Evolutionary conservation across 1,140 invertebrate species (phyloP).

Genomic region (Drosophila rufa): DNA sequence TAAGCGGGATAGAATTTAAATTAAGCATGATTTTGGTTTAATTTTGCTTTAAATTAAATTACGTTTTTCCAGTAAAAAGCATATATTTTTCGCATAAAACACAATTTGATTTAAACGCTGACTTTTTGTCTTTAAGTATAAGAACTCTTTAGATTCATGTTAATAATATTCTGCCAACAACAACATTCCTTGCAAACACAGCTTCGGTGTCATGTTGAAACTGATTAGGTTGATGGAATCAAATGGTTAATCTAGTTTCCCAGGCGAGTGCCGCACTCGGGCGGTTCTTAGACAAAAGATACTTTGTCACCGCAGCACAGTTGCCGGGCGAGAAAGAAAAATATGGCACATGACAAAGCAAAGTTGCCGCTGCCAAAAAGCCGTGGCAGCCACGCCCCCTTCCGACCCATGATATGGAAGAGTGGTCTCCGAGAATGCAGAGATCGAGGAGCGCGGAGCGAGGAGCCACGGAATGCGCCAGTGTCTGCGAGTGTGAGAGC

Average conservation of each 20-base stretch:
- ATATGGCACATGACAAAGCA: constrained; percentile 78
- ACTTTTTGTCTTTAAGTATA: no score
- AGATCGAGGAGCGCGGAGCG: constrained; percentile 29
- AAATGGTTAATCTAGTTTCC: constrained; percentile 9
- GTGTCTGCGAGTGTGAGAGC: constrained; percentile 49
- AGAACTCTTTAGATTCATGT: background rate
- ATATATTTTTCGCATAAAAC: background rate
- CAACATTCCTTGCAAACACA: no score
- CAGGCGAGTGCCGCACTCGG: constrained; percentile 25
- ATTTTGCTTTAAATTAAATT: background rate
- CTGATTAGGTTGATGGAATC: constrained; percentile 2
- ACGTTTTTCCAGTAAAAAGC: background rate
- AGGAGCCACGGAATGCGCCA: constrained; percentile 37
- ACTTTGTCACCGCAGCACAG: constrained; percentile 48
- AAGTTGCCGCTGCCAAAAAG: constrained; percentile 73
- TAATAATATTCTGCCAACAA: no score
- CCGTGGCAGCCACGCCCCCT: constrained; percentile 47
- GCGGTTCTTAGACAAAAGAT: constrained; percentile 63
- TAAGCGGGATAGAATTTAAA: no score
- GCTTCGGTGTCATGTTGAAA: background rate
- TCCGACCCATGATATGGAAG: constrained; percentile 49
- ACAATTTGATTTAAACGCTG: background rate
- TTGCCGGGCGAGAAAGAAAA: constrained; percentile 58
- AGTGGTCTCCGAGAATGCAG: constrained; percentile 59
- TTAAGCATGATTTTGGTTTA: background rate